phyloP scores from a whole-genome alignment of 1,140 invertebrate species.

The Drosophila elegans region DNA sequence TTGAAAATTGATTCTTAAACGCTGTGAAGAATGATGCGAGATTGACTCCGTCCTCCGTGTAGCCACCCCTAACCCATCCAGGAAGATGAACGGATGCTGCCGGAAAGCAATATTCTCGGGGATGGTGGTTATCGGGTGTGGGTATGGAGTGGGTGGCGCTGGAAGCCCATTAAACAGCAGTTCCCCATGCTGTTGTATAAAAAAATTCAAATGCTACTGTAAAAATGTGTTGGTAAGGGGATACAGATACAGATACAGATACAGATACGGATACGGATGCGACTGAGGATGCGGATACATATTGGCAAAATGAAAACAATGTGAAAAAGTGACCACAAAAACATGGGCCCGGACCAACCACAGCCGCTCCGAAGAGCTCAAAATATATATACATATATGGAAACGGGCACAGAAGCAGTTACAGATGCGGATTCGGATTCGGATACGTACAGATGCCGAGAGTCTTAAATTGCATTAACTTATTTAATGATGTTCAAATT shows the following conservation, averaged over 20 bases:
- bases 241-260: constrained; percentile 21
- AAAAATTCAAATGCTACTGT: constrained; percentile 66
- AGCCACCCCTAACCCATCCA: constrained; percentile 15
- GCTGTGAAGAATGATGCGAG: constrained; percentile 74
- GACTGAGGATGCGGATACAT: constrained; percentile 2
- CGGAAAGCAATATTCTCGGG: constrained; percentile 39
- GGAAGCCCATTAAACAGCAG: constrained; percentile 55
- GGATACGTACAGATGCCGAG: constrained; percentile 65
- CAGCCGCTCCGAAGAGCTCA: constrained; percentile 10
- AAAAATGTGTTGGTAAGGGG: constrained; percentile 38
- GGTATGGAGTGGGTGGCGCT: background rate
- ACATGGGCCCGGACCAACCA: constrained; percentile 31
- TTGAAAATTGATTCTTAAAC: constrained; percentile 78
- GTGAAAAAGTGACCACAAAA: constrained; percentile 50
- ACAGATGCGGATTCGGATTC: constrained; percentile 12
- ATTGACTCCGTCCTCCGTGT: constrained; percentile 48
- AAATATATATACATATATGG: constrained; percentile 7
- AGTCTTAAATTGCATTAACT: constrained; percentile 79
- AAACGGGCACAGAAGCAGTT: background rate
- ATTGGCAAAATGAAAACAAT: constrained; percentile 43
- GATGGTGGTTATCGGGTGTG: constrained; percentile 6
- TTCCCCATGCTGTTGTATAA: background rate
- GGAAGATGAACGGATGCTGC: constrained; percentile 30
- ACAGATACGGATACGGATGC: constrained; percentile 15
- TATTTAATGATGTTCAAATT: constrained; percentile 78